These are phyloP conservation scores for Pyralis farinalis DNA, from an alignment of 2,888 invertebrate genomes.

Conservation along the genomic window DNA sequence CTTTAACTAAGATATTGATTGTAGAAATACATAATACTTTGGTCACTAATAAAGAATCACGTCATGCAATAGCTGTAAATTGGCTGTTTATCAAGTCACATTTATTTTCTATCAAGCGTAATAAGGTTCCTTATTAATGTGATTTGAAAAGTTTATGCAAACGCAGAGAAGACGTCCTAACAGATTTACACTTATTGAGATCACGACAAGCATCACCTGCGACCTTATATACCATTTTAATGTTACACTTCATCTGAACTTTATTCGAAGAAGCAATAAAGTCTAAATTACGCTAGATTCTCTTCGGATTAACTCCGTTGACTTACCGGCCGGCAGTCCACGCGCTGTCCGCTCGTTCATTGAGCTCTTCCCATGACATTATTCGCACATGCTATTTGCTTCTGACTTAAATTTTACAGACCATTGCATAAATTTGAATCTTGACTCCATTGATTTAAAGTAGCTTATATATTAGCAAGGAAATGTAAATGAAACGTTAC, in stretches of 20 bases:
- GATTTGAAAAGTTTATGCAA: conserved; percentile 30
- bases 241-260: conserved; percentile 26
- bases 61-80: background rate
- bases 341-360: conserved; percentile 77
- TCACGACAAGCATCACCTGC: conserved; percentile 37
- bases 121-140: conserved; percentile 29
- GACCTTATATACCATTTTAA: conserved; percentile 21
- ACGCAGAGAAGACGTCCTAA: conserved; percentile 38
- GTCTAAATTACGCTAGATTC: conserved; percentile 39
- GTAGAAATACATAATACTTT: too few species aligned
- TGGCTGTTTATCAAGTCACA: background rate
- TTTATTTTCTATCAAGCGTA: conserved; percentile 16
- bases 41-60: too few species aligned
- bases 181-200: conserved; percentile 60
- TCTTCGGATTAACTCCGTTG: conserved; percentile 44
- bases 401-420: conserved; percentile 29
- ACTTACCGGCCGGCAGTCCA: conserved; percentile 70
- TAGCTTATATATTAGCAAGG: conserved; percentile 12
- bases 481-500: conserved; percentile 30
- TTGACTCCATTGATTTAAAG: background rate
- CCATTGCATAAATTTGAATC: conserved; percentile 15
- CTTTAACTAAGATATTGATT: too few species aligned
- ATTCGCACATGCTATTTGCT: conserved; percentile 43
- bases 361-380: conserved; percentile 81
- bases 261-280: conserved; percentile 32